Percentiles rank a stretch among this genome's conserved stretches.
phyloP scores from a whole-genome alignment of 2,888 invertebrate species.

The Chymomyza fuscimana region DNA sequence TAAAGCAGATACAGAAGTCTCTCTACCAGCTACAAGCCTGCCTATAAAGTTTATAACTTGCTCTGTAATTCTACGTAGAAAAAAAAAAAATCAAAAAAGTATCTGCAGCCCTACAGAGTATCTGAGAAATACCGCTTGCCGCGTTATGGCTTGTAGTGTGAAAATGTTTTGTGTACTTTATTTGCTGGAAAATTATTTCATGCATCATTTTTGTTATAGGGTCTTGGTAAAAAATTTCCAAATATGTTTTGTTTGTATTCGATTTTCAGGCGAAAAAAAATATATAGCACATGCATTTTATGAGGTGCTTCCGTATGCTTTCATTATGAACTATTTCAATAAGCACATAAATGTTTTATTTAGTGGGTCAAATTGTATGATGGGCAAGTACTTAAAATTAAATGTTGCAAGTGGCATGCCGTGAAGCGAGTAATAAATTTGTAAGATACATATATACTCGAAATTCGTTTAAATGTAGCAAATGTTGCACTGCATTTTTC shows the following conservation, averaged over 20 bases:
- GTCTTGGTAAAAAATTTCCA: constrained; percentile 5
- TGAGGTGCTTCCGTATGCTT: constrained; percentile 71
- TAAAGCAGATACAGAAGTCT: neutral
- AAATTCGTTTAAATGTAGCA: too few species aligned
- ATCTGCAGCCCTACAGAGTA: neutral
- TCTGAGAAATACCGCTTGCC: neutral
- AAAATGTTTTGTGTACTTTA: constrained; percentile 44
- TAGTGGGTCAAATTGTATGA: constrained; percentile 50
- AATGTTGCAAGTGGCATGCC: neutral
- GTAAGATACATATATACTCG: too few species aligned
- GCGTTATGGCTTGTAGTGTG: constrained; percentile 32
- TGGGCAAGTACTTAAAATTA: neutral
- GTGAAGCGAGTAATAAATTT: too few species aligned
- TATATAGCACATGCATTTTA: constrained; percentile 42
- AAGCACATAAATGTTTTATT: constrained; percentile 58
- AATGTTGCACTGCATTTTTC: too few species aligned
- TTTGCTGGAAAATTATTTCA: constrained; percentile 50
- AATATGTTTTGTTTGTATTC: constrained; percentile 53
- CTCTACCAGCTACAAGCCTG: neutral
- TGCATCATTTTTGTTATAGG: constrained; percentile 43
- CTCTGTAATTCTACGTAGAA: constrained; percentile 6
- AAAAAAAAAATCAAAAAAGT: neutral
- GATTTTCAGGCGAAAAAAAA: constrained; percentile 28
- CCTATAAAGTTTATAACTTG: constrained; percentile 39
- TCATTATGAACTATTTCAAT: constrained; percentile 64